Conservation (phyloP, 2,888 invertebrate species). For the Andrena praecox region DNA sequence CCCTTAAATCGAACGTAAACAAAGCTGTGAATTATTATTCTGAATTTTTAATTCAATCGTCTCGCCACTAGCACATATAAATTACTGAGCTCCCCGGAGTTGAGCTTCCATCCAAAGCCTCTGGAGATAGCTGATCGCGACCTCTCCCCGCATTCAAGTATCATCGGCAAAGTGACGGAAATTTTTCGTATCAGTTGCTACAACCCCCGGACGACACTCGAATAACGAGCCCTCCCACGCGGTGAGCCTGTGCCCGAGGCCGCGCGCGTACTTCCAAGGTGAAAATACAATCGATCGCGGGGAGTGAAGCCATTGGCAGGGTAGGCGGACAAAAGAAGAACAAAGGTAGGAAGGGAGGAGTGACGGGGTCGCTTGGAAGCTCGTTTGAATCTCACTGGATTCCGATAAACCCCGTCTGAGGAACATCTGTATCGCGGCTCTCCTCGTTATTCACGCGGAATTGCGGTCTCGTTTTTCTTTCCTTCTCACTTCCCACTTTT, state of each 20-base stretch:
- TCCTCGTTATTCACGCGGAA: constrained; percentile 38
- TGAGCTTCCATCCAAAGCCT: no score
- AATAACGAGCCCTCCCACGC: constrained; percentile 20
- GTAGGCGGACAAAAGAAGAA: constrained; percentile 11
- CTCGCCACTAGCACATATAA: no score
- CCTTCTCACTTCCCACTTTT: background rate
- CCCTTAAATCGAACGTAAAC: no score
- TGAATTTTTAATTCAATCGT: no score
- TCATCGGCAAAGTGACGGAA: constrained; percentile 1
- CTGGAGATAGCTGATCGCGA: background rate
- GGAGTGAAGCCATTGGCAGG: background rate
- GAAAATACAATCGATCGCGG: constrained; percentile 37
- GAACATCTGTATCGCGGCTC: constrained; percentile 27
- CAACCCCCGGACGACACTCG: background rate
- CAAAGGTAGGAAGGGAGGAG: background rate
- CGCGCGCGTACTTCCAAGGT: constrained; percentile 23
- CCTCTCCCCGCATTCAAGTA: background rate
- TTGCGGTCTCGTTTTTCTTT: background rate
- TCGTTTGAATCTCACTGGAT: constrained; percentile 30
- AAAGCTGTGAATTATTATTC: no score
- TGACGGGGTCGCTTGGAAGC: constrained; percentile 2
- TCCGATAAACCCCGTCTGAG: constrained; percentile 31
- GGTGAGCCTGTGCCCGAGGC: background rate
- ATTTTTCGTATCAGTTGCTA: constrained; percentile 27
- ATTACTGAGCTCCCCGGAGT: no score